Conservation (phyloP, 2,113 vertebrate species). For the Atherinomorus stipes region DNA sequence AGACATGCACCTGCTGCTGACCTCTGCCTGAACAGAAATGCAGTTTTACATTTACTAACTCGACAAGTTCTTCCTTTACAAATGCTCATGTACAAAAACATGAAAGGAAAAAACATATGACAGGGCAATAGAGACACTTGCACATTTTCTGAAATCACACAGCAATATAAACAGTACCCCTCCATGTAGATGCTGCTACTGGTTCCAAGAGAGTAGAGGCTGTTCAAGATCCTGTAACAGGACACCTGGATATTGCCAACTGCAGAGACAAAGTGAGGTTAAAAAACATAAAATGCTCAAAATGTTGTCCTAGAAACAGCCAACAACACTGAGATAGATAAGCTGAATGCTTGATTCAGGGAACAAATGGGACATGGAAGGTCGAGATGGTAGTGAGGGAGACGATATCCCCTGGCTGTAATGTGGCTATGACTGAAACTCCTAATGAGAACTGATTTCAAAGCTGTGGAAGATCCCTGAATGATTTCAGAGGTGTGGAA, state of each 20-base stretch:
- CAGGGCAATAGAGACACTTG: neutral
- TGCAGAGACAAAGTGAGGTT: conserved; percentile 68
- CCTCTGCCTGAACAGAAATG: conserved; percentile 83
- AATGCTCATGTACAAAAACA: neutral
- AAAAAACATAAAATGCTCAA: conserved; percentile 3
- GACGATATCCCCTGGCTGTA: conserved; percentile 46
- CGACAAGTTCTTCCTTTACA: too few species aligned
- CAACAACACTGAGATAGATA: neutral
- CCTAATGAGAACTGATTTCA: conserved; percentile 48
- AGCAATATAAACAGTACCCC: conserved; percentile 81
- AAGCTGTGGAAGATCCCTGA: conserved; percentile 35
- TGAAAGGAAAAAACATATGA: neutral
- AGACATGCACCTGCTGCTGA: conserved; percentile 90
- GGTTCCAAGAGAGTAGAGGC: conserved; percentile 91
- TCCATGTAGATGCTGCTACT: conserved; percentile 91
- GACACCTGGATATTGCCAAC: conserved; percentile 91
- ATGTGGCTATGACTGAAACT: conserved; percentile 19
- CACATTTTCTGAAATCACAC: neutral
- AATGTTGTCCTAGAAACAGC: conserved; percentile 14
- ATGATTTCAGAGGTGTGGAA: conserved; percentile 39
- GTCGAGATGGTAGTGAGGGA: conserved; percentile 28
- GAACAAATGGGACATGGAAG: conserved; percentile 33
- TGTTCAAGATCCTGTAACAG: conserved; percentile 92
- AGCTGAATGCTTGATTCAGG: conserved; percentile 33
- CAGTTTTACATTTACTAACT: neutral